Percentiles rank a stretch among this genome's conserved stretches.
These are phyloP conservation scores for Patella vulgata DNA, from an alignment of 1,140 invertebrate species.

Conservation along the genomic window DNA sequence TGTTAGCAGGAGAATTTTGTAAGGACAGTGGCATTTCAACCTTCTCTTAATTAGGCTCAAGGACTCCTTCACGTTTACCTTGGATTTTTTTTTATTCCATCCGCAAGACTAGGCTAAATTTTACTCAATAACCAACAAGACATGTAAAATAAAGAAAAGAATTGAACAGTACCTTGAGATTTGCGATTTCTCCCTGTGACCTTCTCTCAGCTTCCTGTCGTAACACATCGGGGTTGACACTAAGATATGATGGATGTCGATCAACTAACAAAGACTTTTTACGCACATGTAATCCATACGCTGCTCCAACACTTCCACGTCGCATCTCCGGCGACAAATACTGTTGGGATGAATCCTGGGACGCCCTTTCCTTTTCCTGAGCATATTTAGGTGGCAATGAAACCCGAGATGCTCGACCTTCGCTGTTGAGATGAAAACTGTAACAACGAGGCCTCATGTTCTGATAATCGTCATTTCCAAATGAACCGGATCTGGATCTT, in stretches of 20 bases:
- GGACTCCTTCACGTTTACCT: no score
- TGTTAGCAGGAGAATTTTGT: no score
- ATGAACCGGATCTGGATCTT: constrained; percentile 55
- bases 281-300: constrained; percentile 48
- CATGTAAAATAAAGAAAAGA: no score
- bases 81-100: no score
- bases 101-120: no score
- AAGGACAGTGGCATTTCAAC: no score
- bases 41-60: no score
- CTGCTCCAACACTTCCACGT: constrained; percentile 54
- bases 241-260: constrained; percentile 48
- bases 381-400: constrained; percentile 29
- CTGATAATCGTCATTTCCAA: constrained; percentile 48
- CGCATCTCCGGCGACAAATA: constrained; percentile 52
- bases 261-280: constrained; percentile 55
- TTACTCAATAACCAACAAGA: no score
- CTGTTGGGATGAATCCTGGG: constrained; percentile 22
- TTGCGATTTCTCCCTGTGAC: constrained; percentile 14
- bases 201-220: constrained; percentile 12
- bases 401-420: constrained; percentile 45
- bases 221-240: constrained; percentile 20
- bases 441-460: constrained; percentile 53
- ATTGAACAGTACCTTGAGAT: constrained; percentile 15
- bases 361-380: constrained; percentile 35
- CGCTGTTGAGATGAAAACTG: constrained; percentile 60